Evolutionary conservation across 2,888 invertebrate genomes (phyloP).

Genomic region (Copidosoma aretas): DNA sequence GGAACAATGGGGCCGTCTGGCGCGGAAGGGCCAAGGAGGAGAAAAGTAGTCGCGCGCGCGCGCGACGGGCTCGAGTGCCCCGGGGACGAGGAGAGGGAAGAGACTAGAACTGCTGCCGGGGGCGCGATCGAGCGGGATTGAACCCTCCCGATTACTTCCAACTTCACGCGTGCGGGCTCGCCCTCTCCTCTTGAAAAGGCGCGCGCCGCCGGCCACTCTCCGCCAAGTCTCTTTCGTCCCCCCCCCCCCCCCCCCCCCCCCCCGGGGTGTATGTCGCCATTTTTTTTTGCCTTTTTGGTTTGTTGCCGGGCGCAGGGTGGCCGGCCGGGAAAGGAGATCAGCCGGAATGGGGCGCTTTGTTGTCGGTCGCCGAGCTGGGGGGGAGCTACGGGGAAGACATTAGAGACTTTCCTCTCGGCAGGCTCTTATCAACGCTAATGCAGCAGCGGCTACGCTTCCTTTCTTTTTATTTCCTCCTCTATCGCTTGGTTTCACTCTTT

Average conservation of each 20-base stretch:
- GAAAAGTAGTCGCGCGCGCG: not conserved
- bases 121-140: slow-evolving; percentile 61
- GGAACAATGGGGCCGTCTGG: not conserved
- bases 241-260: slow-evolving; percentile 47
- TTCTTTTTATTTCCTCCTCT: slow-evolving; percentile 28
- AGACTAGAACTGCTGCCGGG: slow-evolving; percentile 49
- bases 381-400: slow-evolving; percentile 45
- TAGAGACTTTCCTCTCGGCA: slow-evolving; percentile 50
- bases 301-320: slow-evolving; percentile 46
- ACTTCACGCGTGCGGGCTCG: slow-evolving; percentile 56
- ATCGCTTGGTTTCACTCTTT: slow-evolving; percentile 32
- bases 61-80: not conserved
- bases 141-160: slow-evolving; percentile 61
- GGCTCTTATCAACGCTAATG: slow-evolving; percentile 51
- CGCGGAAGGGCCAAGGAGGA: not conserved
- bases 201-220: slow-evolving; percentile 41
- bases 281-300: slow-evolving; percentile 62
- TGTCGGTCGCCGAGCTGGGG: slow-evolving; percentile 20
- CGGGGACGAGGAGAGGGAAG: slow-evolving; percentile 34
- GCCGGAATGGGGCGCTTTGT: slow-evolving; percentile 53
- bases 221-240: slow-evolving; percentile 33
- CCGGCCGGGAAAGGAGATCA: slow-evolving; percentile 39
- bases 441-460: slow-evolving; percentile 31
- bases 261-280: slow-evolving; percentile 60
- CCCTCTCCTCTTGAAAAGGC: slow-evolving; percentile 50